A percentile compares a stretch with the other conserved stretches of the same genome.
phyloP scores from a whole-genome alignment of 2,888 invertebrate genomes.

The Crepidodera aurea region DNA sequence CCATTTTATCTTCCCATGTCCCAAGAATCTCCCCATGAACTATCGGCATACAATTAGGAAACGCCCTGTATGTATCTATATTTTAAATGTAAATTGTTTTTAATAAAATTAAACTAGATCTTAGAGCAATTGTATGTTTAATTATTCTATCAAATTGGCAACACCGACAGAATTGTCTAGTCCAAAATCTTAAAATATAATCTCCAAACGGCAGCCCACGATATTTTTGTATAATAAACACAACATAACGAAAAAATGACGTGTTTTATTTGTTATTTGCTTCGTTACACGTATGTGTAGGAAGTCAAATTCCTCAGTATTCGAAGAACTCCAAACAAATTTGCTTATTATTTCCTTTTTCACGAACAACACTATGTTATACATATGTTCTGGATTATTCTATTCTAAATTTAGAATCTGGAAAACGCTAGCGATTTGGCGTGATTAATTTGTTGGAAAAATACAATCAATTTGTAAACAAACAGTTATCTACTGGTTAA shows the following conservation, averaged over 20 bases:
- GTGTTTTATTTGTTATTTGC: slow-evolving; percentile 4
- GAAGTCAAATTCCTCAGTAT: neutral
- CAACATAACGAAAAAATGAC: slow-evolving; percentile 15
- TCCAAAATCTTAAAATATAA: slow-evolving; percentile 16
- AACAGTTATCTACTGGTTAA: too few species aligned
- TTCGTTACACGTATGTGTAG: slow-evolving; percentile 4
- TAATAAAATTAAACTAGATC: too few species aligned
- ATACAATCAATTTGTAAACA: neutral
- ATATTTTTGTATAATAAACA: slow-evolving; percentile 3
- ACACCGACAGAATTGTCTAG: slow-evolving; percentile 1
- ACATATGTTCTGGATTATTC: slow-evolving; percentile 8
- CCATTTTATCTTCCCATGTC: too few species aligned
- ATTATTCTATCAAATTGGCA: neutral
- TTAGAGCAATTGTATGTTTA: too few species aligned
- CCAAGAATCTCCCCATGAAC: too few species aligned
- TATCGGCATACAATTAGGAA: too few species aligned
- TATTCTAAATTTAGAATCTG: slow-evolving; percentile 17
- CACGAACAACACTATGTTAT: neutral
- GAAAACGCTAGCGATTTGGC: neutral
- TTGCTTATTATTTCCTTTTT: slow-evolving; percentile 5
- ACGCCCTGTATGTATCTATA: too few species aligned
- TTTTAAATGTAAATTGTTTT: too few species aligned
- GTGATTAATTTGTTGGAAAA: neutral
- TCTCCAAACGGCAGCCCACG: neutral
- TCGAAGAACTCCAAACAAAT: slow-evolving; percentile 3